A percentile compares a stretch with the other conserved stretches of the same genome.
phyloP scores from a whole-genome alignment of 1,140 invertebrate genomes.

The Drosophila lacertosa region DNA sequence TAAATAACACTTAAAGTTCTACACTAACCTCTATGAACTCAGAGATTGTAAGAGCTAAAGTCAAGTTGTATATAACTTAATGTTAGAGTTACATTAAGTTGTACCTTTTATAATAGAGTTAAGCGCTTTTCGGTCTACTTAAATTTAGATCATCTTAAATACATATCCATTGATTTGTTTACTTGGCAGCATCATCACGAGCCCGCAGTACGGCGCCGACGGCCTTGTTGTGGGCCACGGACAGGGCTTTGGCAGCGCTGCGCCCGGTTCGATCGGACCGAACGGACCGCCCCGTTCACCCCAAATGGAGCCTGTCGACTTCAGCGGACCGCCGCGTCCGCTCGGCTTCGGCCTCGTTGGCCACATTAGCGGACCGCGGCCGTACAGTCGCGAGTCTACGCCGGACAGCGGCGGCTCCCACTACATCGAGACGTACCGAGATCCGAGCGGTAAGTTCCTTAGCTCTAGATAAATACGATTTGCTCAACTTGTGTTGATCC shows the following conservation, averaged over 20 bases:
- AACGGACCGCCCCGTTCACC: slow-evolving; percentile 80
- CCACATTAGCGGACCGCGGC: slow-evolving; percentile 85
- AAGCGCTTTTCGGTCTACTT: no score
- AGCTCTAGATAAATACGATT: neutral
- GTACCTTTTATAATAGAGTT: no score
- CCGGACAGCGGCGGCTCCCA: slow-evolving; percentile 92
- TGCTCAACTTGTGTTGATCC: neutral
- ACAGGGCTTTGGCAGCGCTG: slow-evolving; percentile 77
- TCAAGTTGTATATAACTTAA: neutral
- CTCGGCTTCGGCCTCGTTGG: slow-evolving; percentile 84
- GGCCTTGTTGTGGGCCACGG: slow-evolving; percentile 80
- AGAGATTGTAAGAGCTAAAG: neutral
- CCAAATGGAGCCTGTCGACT: slow-evolving; percentile 87
- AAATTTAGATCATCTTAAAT: no score
- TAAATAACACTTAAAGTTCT: no score
- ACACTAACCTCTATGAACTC: slow-evolving; percentile 4
- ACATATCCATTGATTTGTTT: no score
- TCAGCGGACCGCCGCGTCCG: slow-evolving; percentile 85
- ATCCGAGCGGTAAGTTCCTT: slow-evolving; percentile 88
- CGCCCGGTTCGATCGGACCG: slow-evolving; percentile 67
- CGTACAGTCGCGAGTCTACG: slow-evolving; percentile 92
- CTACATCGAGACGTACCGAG: slow-evolving; percentile 93
- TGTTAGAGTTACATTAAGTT: no score
- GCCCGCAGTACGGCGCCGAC: slow-evolving; percentile 86
- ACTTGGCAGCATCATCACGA: slow-evolving; percentile 85